Percentiles rank a stretch among this genome's conserved stretches.
phyloP scores from a whole-genome alignment of 2,113 vertebrate species.

The Ceuthmochares aereus region DNA sequence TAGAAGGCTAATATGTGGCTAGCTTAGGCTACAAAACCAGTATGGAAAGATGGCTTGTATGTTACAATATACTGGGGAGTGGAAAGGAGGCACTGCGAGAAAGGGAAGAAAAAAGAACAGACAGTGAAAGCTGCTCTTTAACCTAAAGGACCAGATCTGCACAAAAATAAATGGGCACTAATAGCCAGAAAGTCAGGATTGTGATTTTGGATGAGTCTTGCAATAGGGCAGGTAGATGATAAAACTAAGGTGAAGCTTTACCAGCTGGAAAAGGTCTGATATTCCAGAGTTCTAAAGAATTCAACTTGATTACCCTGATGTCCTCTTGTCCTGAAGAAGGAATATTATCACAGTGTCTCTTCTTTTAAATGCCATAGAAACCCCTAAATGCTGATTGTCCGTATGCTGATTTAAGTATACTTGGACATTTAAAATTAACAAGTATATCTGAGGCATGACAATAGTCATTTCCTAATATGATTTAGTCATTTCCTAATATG shows the following conservation, averaged over 20 bases:
- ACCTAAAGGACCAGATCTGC: neutral
- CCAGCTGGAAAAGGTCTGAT: neutral
- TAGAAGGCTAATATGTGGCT: neutral
- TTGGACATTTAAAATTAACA: neutral
- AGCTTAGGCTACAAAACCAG: neutral
- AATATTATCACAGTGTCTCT: neutral
- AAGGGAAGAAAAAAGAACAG: neutral
- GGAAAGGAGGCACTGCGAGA: neutral
- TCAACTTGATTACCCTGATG: neutral
- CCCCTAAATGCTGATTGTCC: neutral
- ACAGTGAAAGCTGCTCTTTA: neutral
- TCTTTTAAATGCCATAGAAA: neutral
- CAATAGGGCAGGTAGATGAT: neutral
- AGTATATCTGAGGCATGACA: neutral
- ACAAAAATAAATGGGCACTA: neutral
- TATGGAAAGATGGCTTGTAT: neutral
- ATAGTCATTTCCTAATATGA: neutral
- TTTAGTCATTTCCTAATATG: neutral
- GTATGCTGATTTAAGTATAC: neutral
- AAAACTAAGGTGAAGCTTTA: neutral
- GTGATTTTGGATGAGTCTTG: neutral
- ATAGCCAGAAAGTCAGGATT: neutral
- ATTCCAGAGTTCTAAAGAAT: neutral
- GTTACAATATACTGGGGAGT: neutral
- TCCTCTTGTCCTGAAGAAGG: neutral